Conservation (phyloP, 2,113 vertebrate species). For the Kryptolebias marmoratus region DNA sequence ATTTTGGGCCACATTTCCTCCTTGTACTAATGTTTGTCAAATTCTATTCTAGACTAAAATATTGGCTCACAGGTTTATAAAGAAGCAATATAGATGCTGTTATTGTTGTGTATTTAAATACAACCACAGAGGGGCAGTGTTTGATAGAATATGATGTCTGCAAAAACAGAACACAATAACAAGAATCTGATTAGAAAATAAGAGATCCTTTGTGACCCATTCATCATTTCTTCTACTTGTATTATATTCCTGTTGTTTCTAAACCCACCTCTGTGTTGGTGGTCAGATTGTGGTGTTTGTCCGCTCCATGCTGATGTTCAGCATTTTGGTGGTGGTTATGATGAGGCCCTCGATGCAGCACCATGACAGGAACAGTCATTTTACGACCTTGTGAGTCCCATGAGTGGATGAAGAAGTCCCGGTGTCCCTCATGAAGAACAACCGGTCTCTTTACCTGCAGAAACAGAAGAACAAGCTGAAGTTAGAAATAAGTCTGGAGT, state of each 20-base stretch:
- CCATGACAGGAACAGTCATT: conserved; percentile 42
- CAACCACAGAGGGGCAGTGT: background rate
- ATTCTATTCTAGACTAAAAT: too few relatives aligned
- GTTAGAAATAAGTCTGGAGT: background rate
- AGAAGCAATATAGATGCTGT: too few relatives aligned
- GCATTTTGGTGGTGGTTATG: background rate
- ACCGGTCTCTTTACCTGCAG: conserved; percentile 59
- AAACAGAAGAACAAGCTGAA: too few relatives aligned
- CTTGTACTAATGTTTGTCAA: too few relatives aligned
- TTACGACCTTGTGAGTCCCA: conserved; percentile 63
- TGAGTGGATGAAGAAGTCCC: conserved; percentile 55
- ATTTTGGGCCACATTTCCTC: too few relatives aligned
- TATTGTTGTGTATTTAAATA: background rate
- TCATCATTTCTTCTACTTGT: too few relatives aligned
- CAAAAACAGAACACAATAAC: background rate
- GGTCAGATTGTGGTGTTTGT: background rate
- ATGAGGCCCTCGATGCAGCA: conserved; percentile 31
- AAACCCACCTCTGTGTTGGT: conserved; percentile 30
- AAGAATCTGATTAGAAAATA: background rate
- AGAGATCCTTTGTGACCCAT: background rate
- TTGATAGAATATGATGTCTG: background rate
- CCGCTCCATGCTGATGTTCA: conserved; percentile 1
- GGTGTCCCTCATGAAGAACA: conserved; percentile 56
- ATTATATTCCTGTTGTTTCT: too few relatives aligned
- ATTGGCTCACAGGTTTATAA: too few relatives aligned